A percentile compares a stretch with the other conserved stretches of the same genome.
phyloP scores from a whole-genome alignment of 1,140 invertebrate genomes.

The Mya arenaria region DNA sequence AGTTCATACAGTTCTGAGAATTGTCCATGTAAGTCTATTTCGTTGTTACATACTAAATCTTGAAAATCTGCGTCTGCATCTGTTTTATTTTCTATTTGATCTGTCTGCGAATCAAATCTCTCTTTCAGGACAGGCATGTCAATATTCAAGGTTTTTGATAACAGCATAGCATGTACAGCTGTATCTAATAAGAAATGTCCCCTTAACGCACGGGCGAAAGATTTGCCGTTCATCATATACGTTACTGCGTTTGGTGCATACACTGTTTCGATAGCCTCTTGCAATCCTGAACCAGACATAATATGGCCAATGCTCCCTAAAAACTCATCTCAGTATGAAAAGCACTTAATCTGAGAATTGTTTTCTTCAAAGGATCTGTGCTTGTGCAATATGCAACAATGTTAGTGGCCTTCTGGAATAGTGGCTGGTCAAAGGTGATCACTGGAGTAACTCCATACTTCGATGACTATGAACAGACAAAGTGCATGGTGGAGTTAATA shows the following conservation, averaged over 20 bases:
- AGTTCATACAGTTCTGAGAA: too few relatives aligned
- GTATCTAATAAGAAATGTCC: constrained; percentile 74
- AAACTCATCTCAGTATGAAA: not conserved
- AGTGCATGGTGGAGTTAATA: not conserved
- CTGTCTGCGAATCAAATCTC: not conserved
- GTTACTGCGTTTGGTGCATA: constrained; percentile 66
- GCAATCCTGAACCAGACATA: constrained; percentile 44
- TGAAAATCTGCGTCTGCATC: too few relatives aligned
- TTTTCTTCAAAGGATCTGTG: not conserved
- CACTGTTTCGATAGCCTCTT: constrained; percentile 57
- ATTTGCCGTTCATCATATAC: constrained; percentile 76
- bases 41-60: too few relatives aligned
- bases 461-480: not conserved
- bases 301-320: not conserved
- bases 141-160: constrained; percentile 75
- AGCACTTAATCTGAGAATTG: not conserved
- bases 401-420: not conserved
- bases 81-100: not conserved
- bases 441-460: not conserved
- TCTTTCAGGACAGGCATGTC: constrained; percentile 13
- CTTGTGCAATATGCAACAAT: not conserved
- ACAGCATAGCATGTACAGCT: constrained; percentile 73
- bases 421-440: not conserved
- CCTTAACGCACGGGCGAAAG: constrained; percentile 77
- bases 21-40: too few relatives aligned